Evolutionary conservation across 2,797 vertebrate species (phyloP).

Genomic region (Spheniscus humboldti): DNA sequence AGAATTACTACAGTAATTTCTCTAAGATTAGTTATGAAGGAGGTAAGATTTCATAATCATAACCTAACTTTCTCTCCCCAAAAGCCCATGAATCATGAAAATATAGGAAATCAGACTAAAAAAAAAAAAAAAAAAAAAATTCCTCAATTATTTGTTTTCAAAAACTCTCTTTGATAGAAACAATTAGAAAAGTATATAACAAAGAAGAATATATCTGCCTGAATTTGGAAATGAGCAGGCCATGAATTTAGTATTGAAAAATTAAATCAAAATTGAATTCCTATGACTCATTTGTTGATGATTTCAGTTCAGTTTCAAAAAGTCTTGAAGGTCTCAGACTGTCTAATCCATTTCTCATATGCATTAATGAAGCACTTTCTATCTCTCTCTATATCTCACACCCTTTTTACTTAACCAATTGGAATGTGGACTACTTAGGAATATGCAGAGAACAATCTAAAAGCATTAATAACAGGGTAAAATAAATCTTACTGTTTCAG

Average conservation of each 20-base stretch:
- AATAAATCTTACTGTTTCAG: not conserved
- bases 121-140: not conserved
- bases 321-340: not conserved
- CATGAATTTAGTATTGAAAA: not conserved
- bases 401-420: not conserved
- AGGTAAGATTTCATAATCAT: not conserved
- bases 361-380: not conserved
- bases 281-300: not conserved
- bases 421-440: not conserved
- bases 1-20: not conserved
- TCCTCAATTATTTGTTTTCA: not conserved
- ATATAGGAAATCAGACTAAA: not conserved
- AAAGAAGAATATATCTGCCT: not conserved
- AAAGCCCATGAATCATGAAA: not conserved
- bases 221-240: not conserved
- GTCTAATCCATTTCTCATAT: not conserved
- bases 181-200: not conserved
- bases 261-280: not conserved
- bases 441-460: not conserved
- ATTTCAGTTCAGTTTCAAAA: not conserved
- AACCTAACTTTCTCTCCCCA: not conserved
- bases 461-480: not conserved
- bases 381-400: not conserved
- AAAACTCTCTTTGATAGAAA: not conserved
- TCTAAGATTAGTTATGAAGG: not conserved